Evolutionary conservation across 2,113 vertebrate species (phyloP).

Genomic region (Peucedramus taeniatus): DNA sequence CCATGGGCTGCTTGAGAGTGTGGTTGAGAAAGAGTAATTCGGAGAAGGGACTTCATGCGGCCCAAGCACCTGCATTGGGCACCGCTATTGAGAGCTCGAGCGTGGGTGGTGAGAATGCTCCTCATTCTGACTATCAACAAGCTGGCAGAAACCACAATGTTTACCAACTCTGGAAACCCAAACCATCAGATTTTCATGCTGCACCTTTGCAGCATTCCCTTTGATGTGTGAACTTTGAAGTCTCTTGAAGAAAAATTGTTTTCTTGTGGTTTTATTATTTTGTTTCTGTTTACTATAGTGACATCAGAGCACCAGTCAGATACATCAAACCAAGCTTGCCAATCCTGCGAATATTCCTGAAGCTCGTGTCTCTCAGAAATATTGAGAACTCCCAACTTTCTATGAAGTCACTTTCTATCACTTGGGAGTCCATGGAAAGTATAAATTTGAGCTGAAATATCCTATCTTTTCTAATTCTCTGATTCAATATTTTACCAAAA

Average conservation of each 20-base stretch:
- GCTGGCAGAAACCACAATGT: background rate
- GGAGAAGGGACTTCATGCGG: background rate
- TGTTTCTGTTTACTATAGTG: background rate
- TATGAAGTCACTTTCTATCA: background rate
- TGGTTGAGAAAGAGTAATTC: background rate
- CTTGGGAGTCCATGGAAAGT: background rate
- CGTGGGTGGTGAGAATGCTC: rapidly evolving
- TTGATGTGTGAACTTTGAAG: background rate
- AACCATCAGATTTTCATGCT: background rate
- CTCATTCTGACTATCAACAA: background rate
- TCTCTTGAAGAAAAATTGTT: background rate
- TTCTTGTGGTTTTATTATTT: background rate
- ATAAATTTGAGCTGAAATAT: background rate
- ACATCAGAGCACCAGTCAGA: background rate
- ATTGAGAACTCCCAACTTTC: background rate
- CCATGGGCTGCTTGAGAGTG: background rate
- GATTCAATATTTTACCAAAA: background rate
- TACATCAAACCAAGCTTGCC: background rate
- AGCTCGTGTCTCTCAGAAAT: background rate
- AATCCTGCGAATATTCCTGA: background rate
- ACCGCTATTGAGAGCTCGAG: rapidly evolving
- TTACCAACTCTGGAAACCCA: background rate
- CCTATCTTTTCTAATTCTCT: background rate
- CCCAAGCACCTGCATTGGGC: background rate
- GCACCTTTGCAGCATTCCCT: background rate